Evolutionary conservation across 2,888 invertebrate genomes (phyloP).

Genomic region (Eulithis testata): DNA sequence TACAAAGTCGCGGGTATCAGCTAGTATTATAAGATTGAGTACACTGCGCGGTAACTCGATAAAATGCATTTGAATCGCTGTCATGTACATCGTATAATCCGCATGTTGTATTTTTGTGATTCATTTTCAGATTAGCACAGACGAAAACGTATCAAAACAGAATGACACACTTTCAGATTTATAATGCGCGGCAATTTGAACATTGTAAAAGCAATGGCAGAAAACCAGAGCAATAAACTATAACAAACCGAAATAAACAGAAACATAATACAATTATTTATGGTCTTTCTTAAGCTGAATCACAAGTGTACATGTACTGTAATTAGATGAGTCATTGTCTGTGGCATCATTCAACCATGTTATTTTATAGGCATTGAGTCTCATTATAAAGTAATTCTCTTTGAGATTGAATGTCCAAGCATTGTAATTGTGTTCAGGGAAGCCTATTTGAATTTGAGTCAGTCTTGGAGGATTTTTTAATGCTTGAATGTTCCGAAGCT

Average conservation of each 20-base stretch:
- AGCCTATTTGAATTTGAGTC: not conserved
- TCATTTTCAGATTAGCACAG: not conserved
- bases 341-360: constrained; percentile 5
- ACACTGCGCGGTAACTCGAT: no score
- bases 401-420: constrained; percentile 2
- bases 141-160: no score
- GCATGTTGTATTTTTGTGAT: no score
- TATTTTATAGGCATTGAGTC: not conserved
- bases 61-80: no score
- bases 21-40: no score
- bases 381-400: constrained; percentile 15
- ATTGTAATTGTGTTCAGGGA: constrained; percentile 7
- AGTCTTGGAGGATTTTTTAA: not conserved
- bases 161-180: not conserved
- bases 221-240: constrained; percentile 1
- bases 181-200: not conserved
- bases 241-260: not conserved
- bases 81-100: no score
- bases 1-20: no score
- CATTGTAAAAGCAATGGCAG: not conserved
- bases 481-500: not conserved
- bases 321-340: constrained; percentile 14
- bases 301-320: constrained; percentile 1
- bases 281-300: constrained; percentile 7
- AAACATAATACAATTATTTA: not conserved